Percentiles rank a stretch among this genome's conserved stretches.
Conservation (phyloP, 1,140 invertebrate species). For the Vollenhovia emeryi region DNA sequence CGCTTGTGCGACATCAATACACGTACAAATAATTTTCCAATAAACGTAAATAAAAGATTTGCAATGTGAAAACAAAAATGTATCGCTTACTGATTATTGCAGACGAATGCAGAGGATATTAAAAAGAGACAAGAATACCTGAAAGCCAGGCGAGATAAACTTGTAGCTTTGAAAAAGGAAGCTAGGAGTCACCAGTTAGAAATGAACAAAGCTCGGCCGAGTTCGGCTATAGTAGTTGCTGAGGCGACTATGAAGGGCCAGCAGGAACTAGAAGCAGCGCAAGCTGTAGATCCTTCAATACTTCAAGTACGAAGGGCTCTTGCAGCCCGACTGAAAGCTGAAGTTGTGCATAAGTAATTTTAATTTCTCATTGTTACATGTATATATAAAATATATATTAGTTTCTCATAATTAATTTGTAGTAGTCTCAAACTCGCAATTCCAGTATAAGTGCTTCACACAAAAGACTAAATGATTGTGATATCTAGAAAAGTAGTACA, state of each 20-base stretch:
- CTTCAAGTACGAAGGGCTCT: conserved; percentile 92
- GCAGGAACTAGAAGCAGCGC: conserved; percentile 73
- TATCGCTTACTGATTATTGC: neutral
- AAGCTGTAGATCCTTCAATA: conserved; percentile 86
- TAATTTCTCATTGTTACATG: neutral
- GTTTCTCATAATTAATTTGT: conserved; percentile 13
- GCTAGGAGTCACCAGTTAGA: conserved; percentile 92
- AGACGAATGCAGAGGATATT: conserved; percentile 89
- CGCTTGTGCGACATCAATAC: neutral
- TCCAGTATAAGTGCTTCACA: conserved; percentile 29
- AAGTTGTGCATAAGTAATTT: conserved; percentile 88
- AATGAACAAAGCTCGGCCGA: conserved; percentile 82
- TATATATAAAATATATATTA: neutral
- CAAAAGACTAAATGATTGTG: conserved; percentile 25
- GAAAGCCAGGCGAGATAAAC: conserved; percentile 94
- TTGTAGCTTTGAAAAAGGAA: conserved; percentile 94
- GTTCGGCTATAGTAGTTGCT: conserved; percentile 80
- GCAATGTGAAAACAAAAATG: neutral
- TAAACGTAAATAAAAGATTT: neutral
- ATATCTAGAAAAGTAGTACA: conserved; percentile 22
- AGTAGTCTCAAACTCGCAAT: conserved; percentile 8
- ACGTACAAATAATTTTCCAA: neutral
- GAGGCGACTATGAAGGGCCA: conserved; percentile 81
- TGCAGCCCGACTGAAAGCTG: conserved; percentile 92
- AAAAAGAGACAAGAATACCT: conserved; percentile 93